phyloP scores from a whole-genome alignment of 92 coral and sea anemone species.

The Epizoanthus fatuus region DNA sequence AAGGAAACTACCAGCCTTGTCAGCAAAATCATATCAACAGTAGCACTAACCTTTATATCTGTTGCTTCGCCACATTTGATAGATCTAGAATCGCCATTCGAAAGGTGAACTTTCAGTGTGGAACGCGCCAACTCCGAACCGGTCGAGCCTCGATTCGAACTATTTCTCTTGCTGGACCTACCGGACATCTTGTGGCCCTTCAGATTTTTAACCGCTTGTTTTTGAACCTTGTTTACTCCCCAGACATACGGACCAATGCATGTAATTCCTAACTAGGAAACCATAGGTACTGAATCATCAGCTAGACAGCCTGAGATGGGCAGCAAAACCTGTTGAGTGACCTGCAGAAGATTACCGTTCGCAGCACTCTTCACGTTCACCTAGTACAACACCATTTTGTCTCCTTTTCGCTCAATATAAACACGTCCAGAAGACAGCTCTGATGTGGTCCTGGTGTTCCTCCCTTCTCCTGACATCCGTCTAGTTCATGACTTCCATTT shows the following conservation, averaged over 20 bases:
- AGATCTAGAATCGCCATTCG: conserved; percentile 97
- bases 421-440: background rate
- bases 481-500: too few species aligned
- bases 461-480: too few species aligned
- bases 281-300: conserved; percentile 32
- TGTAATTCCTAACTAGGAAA: conserved; percentile 35
- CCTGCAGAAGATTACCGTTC: conserved; percentile 43
- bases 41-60: conserved; percentile 88
- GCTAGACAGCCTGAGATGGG: background rate
- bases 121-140: conserved; percentile 95
- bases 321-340: conserved; percentile 3
- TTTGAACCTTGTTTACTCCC: conserved; percentile 16
- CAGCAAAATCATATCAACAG: background rate
- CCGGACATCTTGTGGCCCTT: conserved; percentile 76
- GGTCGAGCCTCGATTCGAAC: conserved; percentile 88
- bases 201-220: background rate
- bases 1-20: background rate
- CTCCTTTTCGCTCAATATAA: background rate
- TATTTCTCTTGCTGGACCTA: conserved; percentile 80
- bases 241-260: conserved; percentile 30
- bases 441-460: conserved; percentile 1
- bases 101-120: conserved; percentile 92
- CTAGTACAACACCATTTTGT: conserved; percentile 34
- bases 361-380: conserved; percentile 10
- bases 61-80: conserved; percentile 98